These are phyloP conservation scores for Xanthorhoe spadicearia DNA, from an alignment of 2,888 invertebrate genomes.

Conservation along the genomic window DNA sequence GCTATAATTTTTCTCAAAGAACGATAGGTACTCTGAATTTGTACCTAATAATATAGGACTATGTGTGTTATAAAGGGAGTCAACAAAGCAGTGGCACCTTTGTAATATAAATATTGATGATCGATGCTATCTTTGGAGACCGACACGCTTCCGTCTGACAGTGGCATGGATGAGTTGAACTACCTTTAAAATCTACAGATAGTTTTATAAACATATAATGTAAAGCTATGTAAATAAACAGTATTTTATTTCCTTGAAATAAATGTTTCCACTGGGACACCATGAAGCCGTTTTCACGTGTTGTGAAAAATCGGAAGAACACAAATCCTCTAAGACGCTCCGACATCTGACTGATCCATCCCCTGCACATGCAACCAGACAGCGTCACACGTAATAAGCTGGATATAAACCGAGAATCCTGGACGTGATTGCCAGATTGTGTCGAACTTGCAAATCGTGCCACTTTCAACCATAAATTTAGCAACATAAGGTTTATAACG, in stretches of 20 bases:
- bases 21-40: background rate
- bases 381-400: conserved; percentile 47
- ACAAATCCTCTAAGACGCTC: conserved; percentile 5
- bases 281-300: background rate
- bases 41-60: background rate
- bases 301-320: conserved; percentile 4
- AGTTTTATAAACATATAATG: no score
- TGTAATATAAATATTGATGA: no score
- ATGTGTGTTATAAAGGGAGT: no score
- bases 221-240: background rate
- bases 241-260: background rate
- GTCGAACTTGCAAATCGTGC: conserved; percentile 32
- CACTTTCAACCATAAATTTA: conserved; percentile 12
- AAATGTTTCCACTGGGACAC: background rate
- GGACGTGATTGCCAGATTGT: conserved; percentile 42
- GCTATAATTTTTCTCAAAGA: background rate
- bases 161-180: no score
- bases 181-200: no score
- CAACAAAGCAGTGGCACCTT: no score
- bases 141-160: no score
- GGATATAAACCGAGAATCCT: conserved; percentile 46
- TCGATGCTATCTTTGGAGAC: no score
- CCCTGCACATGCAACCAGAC: conserved; percentile 29
- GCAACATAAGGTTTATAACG: background rate
- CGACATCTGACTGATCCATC: conserved; percentile 21